Base-by-base conservation (phyloP, 2,113 vertebrate species). In the Caranx melampygus region DNA sequence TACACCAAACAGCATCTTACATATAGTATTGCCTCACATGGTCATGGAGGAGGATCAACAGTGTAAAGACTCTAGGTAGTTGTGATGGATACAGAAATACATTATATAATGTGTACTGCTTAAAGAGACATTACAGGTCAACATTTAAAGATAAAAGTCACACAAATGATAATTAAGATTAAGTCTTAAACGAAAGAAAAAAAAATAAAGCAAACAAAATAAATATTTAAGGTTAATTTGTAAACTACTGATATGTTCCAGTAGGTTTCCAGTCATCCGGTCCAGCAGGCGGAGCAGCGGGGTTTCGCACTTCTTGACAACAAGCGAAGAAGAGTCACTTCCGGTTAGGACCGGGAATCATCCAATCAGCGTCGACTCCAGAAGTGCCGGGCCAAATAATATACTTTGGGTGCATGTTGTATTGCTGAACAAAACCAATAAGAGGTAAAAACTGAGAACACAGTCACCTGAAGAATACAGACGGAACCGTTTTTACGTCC, bases 311-410 rank as follows among this genome's bases (percentile, higher is more conserved):
- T 1, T 49, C 12, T 20, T 1, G 1, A 55, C 7, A 45, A 33
- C 3, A 55, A 6, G 4, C 40, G 60, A 85, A 16, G 8, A 57
- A 69, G 54, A 0, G 2, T 2, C 2, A 67, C 26, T 13, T 90
- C 88, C 83, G 85, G 70, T 21, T 33, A 8, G 8, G 6, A 3
- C 2, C 4, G 1, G 1, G 31, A 0, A 7, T 45, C 26, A 20
- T 58, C 89, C 89, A 89, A 91, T 91, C 82, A 91, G 60, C 21
- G 4, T 72, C 37, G 35, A 42, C 8, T 60, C 44, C 58, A 74
- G 55, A 78, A 87, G 70, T 76, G 72, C 87, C 89, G 87, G 87
- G 81, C 3, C 59, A 79, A 83, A 85, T 75, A 57, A 61, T 18
- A 45, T 47, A 63, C 9, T 52, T 37, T 33, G 2, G 20, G 20